These are phyloP conservation scores for Ylistrum balloti DNA, from an alignment of 1,140 invertebrate species.

Conservation along the genomic window DNA sequence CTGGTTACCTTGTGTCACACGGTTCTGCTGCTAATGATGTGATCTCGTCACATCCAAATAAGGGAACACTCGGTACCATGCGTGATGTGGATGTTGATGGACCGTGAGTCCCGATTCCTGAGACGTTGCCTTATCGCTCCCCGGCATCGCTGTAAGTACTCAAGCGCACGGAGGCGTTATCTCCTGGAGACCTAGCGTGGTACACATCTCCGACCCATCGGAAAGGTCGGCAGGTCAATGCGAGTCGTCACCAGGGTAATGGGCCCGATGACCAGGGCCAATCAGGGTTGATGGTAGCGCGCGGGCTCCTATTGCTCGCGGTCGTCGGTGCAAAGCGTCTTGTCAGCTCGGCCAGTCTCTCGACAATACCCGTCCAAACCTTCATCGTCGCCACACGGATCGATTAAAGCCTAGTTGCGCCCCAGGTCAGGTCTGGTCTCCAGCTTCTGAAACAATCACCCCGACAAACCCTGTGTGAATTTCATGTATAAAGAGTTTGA, in stretches of 20 bases:
- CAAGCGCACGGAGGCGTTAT: not conserved
- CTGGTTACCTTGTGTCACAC: not conserved
- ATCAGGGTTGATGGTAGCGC: slow-evolving; percentile 4
- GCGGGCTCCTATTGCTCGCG: slow-evolving; percentile 1
- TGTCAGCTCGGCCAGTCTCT: slow-evolving; percentile 29
- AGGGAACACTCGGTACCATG: not conserved
- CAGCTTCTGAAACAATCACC: slow-evolving; percentile 33
- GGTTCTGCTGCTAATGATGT: slow-evolving; percentile 1
- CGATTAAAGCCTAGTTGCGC: slow-evolving; percentile 21
- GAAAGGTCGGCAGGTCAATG: not conserved
- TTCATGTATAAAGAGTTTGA: slow-evolving; percentile 35
- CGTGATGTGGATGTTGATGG: slow-evolving; percentile 3
- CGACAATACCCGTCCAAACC: slow-evolving; percentile 32
- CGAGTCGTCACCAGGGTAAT: slow-evolving; percentile 32
- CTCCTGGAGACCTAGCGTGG: not conserved
- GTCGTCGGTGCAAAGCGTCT: not conserved
- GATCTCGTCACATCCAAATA: slow-evolving; percentile 2
- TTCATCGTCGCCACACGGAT: not conserved
- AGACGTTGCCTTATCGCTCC: not conserved
- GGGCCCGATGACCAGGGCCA: slow-evolving; percentile 17
- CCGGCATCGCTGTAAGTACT: not conserved
- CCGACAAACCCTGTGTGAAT: not conserved
- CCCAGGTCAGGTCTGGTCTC: slow-evolving; percentile 16
- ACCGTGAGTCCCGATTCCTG: not conserved
- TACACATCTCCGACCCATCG: not conserved